These are phyloP conservation scores for Diabrotica balteata DNA, from an alignment of 2,888 invertebrate genomes.

Conservation along the genomic window DNA sequence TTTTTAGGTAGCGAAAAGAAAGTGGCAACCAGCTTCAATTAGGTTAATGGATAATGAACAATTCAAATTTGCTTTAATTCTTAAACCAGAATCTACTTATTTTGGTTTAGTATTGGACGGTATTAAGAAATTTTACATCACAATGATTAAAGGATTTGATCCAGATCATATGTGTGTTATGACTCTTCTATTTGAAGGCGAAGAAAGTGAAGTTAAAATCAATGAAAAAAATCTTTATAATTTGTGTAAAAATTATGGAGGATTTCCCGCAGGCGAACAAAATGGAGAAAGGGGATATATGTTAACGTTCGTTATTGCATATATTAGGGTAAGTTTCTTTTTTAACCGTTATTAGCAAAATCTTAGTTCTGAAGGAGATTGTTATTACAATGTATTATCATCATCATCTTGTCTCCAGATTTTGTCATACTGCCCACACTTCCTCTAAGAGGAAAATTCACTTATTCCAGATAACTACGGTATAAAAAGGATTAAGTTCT, in stretches of 20 bases:
- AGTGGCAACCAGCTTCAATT: slow-evolving; percentile 93
- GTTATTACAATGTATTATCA: no score
- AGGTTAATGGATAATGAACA: slow-evolving; percentile 98
- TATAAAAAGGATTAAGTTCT: no score
- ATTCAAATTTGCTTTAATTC: slow-evolving; percentile 89
- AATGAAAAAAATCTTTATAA: slow-evolving; percentile 81
- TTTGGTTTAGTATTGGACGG: slow-evolving; percentile 76
- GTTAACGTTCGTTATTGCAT: slow-evolving; percentile 97
- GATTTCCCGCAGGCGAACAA: slow-evolving; percentile 88
- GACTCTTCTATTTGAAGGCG: slow-evolving; percentile 92
- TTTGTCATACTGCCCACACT: no score
- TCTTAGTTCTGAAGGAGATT: no score
- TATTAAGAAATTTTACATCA: slow-evolving; percentile 86
- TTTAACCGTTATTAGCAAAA: no score
- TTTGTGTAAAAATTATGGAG: slow-evolving; percentile 79
- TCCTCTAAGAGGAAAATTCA: no score
- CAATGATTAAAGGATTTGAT: slow-evolving; percentile 86
- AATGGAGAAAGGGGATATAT: slow-evolving; percentile 97
- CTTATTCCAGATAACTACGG: no score
- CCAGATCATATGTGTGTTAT: slow-evolving; percentile 84
- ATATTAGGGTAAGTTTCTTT: slow-evolving; percentile 78
- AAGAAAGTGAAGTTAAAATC: slow-evolving; percentile 72
- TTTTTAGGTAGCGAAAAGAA: slow-evolving; percentile 33
- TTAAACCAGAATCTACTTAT: slow-evolving; percentile 71
- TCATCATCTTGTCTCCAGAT: no score